A percentile compares a stretch with the other conserved stretches of the same genome.
Evolutionary conservation across 2,797 vertebrate species (phyloP).

Genomic region (Typhlichthys eigenmanni): DNA sequence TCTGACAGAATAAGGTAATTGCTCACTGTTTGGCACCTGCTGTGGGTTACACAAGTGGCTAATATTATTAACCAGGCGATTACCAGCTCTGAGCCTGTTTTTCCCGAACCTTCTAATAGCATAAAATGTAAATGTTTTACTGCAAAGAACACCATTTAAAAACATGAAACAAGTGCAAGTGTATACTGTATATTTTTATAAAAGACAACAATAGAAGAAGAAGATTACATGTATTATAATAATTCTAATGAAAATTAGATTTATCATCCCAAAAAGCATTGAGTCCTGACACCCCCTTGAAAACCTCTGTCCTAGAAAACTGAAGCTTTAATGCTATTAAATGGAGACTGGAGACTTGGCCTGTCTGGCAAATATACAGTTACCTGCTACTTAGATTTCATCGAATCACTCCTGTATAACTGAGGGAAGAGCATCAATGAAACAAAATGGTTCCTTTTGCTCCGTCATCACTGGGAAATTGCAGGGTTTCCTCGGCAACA

Average conservation of each 20-base stretch:
- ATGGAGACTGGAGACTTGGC: background rate
- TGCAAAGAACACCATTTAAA: background rate
- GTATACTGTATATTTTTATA: background rate
- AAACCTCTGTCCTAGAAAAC: conserved; percentile 1
- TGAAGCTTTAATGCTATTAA: background rate
- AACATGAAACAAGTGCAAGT: background rate
- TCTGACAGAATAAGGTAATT: background rate
- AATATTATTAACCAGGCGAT: too few species aligned
- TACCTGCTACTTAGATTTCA: conserved; percentile 13
- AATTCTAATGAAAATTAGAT: too few species aligned
- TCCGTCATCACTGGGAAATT: conserved; percentile 73
- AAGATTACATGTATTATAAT: too few species aligned
- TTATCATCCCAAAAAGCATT: too few species aligned
- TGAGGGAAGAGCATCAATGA: conserved; percentile 61
- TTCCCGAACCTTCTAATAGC: too few species aligned
- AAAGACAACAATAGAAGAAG: too few species aligned
- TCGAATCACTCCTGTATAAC: conserved; percentile 26
- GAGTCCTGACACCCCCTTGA: background rate
- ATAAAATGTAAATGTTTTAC: too few species aligned
- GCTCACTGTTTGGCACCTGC: too few species aligned
- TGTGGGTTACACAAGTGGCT: too few species aligned
- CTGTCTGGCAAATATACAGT: conserved; percentile 20
- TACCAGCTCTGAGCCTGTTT: too few species aligned
- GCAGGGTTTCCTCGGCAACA: conserved; percentile 77
- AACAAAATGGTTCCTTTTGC: conserved; percentile 77